phyloP scores from a whole-genome alignment of 2,113 vertebrate species.

The Gallinago jamesoni region DNA sequence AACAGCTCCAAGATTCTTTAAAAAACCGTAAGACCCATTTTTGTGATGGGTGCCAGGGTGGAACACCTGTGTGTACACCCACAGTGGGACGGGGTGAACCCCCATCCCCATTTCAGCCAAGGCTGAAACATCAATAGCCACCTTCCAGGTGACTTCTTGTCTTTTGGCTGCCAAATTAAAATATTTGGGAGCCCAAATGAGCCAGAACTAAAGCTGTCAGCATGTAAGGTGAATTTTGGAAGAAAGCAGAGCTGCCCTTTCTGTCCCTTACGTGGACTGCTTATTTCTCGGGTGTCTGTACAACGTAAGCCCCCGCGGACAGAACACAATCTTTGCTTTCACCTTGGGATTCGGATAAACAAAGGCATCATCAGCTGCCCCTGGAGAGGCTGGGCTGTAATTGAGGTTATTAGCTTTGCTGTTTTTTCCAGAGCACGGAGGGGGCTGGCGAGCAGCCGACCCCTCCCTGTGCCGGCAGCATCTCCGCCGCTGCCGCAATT shows the following conservation, averaged over 20 bases:
- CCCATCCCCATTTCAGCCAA: neutral
- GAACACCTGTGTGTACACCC: neutral
- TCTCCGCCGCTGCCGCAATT: neutral
- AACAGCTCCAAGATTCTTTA: neutral
- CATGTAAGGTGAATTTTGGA: neutral
- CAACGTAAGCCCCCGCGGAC: neutral
- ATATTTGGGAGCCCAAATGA: neutral
- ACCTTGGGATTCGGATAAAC: conserved; percentile 16
- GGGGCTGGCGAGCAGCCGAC: conserved; percentile 18
- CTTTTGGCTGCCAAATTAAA: neutral
- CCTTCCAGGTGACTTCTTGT: neutral
- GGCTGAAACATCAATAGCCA: neutral
- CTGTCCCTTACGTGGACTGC: neutral
- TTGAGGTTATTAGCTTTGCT: conserved; percentile 66
- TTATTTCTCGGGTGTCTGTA: neutral
- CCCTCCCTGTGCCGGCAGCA: neutral
- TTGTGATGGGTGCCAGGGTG: rapidly evolving
- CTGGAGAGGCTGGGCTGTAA: conserved; percentile 55
- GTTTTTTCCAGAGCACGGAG: conserved; percentile 1
- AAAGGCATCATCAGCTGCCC: conserved; percentile 23
- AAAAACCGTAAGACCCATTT: neutral
- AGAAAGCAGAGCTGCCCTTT: neutral
- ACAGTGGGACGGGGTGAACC: neutral
- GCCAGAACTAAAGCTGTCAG: neutral
- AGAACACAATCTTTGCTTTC: conserved; percentile 42